Evolutionary conservation across 2,888 invertebrate genomes (phyloP).

Genomic region (Papilio demoleus): DNA sequence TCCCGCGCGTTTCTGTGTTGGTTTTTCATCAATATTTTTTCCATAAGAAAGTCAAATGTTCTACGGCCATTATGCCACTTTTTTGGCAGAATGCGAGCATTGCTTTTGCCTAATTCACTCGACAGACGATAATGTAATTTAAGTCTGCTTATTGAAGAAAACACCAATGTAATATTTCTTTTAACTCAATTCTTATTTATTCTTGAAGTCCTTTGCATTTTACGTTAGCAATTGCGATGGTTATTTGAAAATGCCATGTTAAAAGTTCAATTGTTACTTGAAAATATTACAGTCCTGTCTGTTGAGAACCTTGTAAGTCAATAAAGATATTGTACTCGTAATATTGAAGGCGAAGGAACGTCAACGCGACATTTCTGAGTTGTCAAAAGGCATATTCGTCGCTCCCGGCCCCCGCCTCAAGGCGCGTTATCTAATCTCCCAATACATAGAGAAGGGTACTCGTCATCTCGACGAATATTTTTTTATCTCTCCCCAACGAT

Average conservation of each 20-base stretch:
- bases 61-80: no score
- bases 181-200: background rate
- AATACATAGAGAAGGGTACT: slow-evolving; percentile 52
- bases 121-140: no score
- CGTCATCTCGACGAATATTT: slow-evolving; percentile 63
- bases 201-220: no score
- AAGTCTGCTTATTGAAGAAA: no score
- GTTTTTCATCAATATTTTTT: no score
- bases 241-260: background rate
- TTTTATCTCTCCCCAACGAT: slow-evolving; percentile 61
- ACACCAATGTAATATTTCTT: background rate
- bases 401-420: slow-evolving; percentile 39
- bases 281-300: background rate
- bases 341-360: slow-evolving; percentile 33
- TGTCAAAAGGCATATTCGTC: slow-evolving; percentile 42
- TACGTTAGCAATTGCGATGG: no score
- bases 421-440: slow-evolving; percentile 59
- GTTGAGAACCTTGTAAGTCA: slow-evolving; percentile 25
- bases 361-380: slow-evolving; percentile 32
- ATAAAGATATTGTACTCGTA: slow-evolving; percentile 40
- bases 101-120: no score
- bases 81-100: no score
- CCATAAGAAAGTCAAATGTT: no score
- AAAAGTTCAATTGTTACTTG: background rate
- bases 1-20: no score